Evolutionary conservation across 53 echinoderm and acorn worm species (phyloP), one percentile per base, ranked within the genome.

Genomic region (Mesocentrotus franciscanus): DNA sequence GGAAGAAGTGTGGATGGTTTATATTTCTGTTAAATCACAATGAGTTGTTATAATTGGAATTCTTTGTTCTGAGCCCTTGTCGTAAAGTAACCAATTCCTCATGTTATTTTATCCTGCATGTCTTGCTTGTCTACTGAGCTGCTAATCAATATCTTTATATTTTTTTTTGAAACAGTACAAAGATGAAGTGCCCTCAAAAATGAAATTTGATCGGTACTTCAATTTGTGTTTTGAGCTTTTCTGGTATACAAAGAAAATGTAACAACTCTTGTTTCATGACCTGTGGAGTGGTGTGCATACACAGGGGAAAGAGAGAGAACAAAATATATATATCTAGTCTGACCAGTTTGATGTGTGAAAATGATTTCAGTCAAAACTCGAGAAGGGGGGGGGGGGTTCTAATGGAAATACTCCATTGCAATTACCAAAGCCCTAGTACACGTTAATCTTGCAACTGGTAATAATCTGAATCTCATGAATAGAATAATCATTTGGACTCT

Each of bases 381-480:
- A 0, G 13, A 0, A 10, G 30, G 74, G 9, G 5, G 11, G 74
- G 30, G 74, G 10, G 32, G 29, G 11, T 0, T 32, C 12, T 30
- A 32, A 74, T 10, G 30, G 74, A 74, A 74, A 74, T 30, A 32
- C 29, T 68, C 24, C 10, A 12, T 12, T 74, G 32, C 30, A 30
- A 74, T 74, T 30, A 32, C 10, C 74, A 74, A 12, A 12, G 74
- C 32, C 30, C 74, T 27, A 18, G 74, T 12, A 74, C 29, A 30
- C 74, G 11, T 11, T 74, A 74, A 74, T 74, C 74, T 30, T 0
- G 32, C 74, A 32, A 74, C 32, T 10, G 32, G 29, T 74, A 74
- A 74, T 74, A 74, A 74, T 74, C 29, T 74, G 74, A 74, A 74
- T 74, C 32, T 74, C 74, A 74, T 74, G 74, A 74, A 74, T 74